These are phyloP conservation scores for Anser cygnoides DNA, from an alignment of 2,113 vertebrate genomes.

Conservation along the genomic window DNA sequence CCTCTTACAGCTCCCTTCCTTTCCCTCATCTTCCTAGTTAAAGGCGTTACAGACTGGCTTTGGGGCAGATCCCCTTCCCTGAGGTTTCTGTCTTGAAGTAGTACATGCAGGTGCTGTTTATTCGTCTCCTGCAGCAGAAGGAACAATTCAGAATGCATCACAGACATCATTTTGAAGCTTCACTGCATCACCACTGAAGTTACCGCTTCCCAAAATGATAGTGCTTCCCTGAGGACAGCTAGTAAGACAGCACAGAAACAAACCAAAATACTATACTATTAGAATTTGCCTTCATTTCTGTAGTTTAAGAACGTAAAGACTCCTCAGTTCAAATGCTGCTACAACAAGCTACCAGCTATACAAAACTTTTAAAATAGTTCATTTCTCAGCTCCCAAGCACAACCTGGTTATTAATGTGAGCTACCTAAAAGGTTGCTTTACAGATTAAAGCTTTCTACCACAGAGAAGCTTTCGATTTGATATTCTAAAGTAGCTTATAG, in stretches of 20 bases:
- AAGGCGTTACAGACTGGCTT: background rate
- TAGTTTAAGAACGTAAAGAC: background rate
- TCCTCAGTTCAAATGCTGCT: background rate
- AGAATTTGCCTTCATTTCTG: background rate
- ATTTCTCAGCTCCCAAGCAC: background rate
- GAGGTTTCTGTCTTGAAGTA: background rate
- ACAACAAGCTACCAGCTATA: background rate
- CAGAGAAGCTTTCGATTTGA: background rate
- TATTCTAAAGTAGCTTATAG: background rate
- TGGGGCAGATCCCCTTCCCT: background rate
- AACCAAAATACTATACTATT: background rate
- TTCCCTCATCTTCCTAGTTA: background rate
- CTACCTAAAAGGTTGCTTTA: background rate
- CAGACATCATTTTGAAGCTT: background rate
- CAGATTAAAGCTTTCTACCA: background rate
- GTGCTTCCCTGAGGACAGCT: background rate
- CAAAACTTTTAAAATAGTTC: background rate
- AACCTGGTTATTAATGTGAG: background rate
- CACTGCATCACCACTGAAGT: background rate
- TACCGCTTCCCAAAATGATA: background rate
- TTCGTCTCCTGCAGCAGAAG: background rate
- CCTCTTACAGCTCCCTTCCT: background rate
- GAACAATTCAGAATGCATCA: background rate
- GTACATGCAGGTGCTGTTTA: fast-evolving
- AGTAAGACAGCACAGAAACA: background rate